A percentile compares a stretch with the other conserved stretches of the same genome.
phyloP scores from a whole-genome alignment of 2,888 invertebrate species.

The Hemaris fuciformis region DNA sequence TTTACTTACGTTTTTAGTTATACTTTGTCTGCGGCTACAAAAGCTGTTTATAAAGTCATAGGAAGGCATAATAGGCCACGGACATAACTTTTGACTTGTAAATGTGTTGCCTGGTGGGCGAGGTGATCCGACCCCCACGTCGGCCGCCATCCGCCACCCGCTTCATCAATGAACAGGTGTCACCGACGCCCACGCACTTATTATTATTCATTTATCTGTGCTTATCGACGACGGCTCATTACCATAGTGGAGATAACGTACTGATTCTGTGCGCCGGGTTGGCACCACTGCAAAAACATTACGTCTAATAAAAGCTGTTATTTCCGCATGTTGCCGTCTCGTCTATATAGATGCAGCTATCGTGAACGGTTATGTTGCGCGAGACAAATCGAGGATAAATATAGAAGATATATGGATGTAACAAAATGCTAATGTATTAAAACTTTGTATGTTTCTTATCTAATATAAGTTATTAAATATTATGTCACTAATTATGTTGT shows the following conservation, averaged over 20 bases:
- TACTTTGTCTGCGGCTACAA: neutral
- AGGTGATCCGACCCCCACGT: slow-evolving; percentile 1
- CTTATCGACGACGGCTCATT: slow-evolving; percentile 36
- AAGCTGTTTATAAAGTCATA: neutral
- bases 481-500: neutral
- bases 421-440: neutral
- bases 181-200: slow-evolving; percentile 38
- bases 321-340: neutral
- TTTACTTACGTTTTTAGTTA: neutral
- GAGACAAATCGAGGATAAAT: neutral
- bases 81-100: neutral
- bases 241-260: slow-evolving; percentile 12
- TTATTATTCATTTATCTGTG: slow-evolving; percentile 42
- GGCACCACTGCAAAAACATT: neutral
- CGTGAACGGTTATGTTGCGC: no score
- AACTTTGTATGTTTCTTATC: neutral
- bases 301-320: slow-evolving; percentile 7
- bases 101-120: slow-evolving; percentile 23
- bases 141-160: slow-evolving; percentile 13
- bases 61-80: neutral
- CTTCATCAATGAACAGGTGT: slow-evolving; percentile 62
- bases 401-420: neutral
- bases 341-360: neutral
- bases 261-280: neutral
- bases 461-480: neutral